Conservation (phyloP, 1,140 invertebrate species). For the Camponotus pennsylvanicus region DNA sequence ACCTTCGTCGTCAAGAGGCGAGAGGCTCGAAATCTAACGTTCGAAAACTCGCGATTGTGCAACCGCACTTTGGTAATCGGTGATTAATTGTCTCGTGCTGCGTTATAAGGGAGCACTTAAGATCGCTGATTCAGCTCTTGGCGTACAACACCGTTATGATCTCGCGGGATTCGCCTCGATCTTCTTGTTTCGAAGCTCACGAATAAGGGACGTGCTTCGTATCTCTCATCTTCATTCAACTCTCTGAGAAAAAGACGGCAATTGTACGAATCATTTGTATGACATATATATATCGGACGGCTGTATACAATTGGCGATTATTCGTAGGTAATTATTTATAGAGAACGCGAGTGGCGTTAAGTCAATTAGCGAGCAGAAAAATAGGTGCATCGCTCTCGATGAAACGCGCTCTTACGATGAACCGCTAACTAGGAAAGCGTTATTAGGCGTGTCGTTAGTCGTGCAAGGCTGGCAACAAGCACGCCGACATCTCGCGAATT, state of each 20-base stretch:
- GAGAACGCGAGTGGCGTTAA: constrained; percentile 18
- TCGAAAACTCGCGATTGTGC: constrained; percentile 63
- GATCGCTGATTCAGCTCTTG: neutral
- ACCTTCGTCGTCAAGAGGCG: constrained; percentile 27
- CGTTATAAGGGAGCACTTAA: neutral
- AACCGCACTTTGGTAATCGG: neutral
- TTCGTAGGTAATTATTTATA: constrained; percentile 27
- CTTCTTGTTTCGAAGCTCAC: neutral
- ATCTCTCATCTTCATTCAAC: constrained; percentile 27
- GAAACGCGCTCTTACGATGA: constrained; percentile 23
- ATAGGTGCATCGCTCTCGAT: constrained; percentile 44
- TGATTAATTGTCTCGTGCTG: constrained; percentile 38
- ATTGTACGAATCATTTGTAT: neutral
- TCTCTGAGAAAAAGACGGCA: neutral
- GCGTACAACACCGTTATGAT: constrained; percentile 28
- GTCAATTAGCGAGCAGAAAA: constrained; percentile 33
- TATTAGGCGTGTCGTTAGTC: constrained; percentile 25
- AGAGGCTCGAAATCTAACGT: constrained; percentile 51
- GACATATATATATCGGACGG: neutral
- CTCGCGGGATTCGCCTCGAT: constrained; percentile 1
- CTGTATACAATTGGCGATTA: constrained; percentile 9
- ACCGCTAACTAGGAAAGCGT: constrained; percentile 39
- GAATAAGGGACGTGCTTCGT: constrained; percentile 11
- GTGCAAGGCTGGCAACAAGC: neutral
- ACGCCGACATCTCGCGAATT: constrained; percentile 32